phyloP scores from a whole-genome alignment of 92 coral and sea anemone genomes.

The Diadumene lineata region DNA sequence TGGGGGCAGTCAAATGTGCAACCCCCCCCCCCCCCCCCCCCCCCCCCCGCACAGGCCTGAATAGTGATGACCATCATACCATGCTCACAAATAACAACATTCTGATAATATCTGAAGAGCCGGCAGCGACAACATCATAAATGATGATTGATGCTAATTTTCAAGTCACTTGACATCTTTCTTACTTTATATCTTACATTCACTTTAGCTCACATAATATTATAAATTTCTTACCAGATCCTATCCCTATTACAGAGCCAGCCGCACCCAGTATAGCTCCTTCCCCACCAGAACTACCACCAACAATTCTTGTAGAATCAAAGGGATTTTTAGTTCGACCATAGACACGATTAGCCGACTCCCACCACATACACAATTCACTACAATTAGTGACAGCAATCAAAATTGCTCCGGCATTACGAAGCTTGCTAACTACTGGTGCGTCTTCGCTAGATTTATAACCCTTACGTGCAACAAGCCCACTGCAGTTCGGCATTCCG shows the following conservation, averaged over 20 bases:
- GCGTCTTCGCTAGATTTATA: slow-evolving; percentile 73
- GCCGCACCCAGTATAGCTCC: slow-evolving; percentile 93
- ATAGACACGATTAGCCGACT: slow-evolving; percentile 85
- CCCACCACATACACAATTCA: slow-evolving; percentile 99
- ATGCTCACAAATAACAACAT: too few relatives aligned
- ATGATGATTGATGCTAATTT: too few relatives aligned
- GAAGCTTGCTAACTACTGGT: slow-evolving; percentile 69
- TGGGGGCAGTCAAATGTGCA: too few relatives aligned
- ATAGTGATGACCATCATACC: too few relatives aligned
- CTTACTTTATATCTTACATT: too few relatives aligned
- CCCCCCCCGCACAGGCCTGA: too few relatives aligned
- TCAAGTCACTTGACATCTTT: too few relatives aligned
- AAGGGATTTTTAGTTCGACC: slow-evolving; percentile 88
- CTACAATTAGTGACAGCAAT: slow-evolving; percentile 85
- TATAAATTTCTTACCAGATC: slow-evolving; percentile 68
- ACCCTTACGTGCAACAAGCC: slow-evolving; percentile 78
- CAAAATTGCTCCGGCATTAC: slow-evolving; percentile 83
- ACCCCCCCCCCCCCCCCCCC: too few relatives aligned
- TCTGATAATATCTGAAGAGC: too few relatives aligned
- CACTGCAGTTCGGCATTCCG: slow-evolving; percentile 88
- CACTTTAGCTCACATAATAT: too few relatives aligned
- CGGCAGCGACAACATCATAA: too few relatives aligned
- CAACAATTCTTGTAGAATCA: slow-evolving; percentile 73
- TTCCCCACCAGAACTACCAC: slow-evolving; percentile 98
- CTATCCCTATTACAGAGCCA: slow-evolving; percentile 90